Percentiles rank a stretch among this genome's conserved stretches.
These are phyloP conservation scores for Poecilia velifera DNA, from an alignment of 2,797 vertebrate genomes.

Conservation along the genomic window DNA sequence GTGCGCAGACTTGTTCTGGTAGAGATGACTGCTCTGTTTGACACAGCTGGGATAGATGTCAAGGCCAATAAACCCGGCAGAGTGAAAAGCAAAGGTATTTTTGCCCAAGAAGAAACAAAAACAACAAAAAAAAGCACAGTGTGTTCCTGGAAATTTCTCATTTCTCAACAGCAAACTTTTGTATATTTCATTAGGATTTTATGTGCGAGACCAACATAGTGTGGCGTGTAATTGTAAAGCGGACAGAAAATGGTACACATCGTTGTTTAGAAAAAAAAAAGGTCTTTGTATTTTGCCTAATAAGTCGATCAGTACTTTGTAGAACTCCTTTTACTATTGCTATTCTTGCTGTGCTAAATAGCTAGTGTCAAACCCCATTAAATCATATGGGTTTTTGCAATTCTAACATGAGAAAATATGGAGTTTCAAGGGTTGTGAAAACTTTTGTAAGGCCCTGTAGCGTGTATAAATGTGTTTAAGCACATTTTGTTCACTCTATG, in stretches of 20 bases:
- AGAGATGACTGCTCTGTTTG: conserved; percentile 93
- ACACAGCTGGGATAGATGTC: conserved; percentile 87
- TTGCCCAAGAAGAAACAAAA: not conserved
- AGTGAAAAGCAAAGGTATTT: conserved; percentile 89
- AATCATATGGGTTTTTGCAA: not conserved
- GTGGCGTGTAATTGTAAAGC: not conserved
- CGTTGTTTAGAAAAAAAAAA: not conserved
- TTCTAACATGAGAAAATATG: not conserved
- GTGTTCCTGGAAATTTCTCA: not conserved
- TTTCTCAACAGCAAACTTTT: not conserved
- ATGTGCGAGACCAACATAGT: not conserved
- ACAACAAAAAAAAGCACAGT: not conserved
- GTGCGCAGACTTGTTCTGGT: conserved; percentile 88
- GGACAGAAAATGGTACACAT: not conserved
- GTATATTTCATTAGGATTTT: not conserved
- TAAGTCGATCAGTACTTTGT: not conserved
- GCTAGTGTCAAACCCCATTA: not conserved
- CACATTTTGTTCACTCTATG: not conserved
- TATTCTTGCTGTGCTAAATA: not conserved
- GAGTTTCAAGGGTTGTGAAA: not conserved
- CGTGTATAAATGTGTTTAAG: not conserved
- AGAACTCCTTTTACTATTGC: not conserved
- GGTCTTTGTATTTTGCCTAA: not conserved
- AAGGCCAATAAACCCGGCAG: conserved; percentile 93
- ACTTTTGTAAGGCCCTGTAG: not conserved